phyloP scores from a whole-genome alignment of 1,140 invertebrate genomes.

The Muscidifurax raptorellus region DNA sequence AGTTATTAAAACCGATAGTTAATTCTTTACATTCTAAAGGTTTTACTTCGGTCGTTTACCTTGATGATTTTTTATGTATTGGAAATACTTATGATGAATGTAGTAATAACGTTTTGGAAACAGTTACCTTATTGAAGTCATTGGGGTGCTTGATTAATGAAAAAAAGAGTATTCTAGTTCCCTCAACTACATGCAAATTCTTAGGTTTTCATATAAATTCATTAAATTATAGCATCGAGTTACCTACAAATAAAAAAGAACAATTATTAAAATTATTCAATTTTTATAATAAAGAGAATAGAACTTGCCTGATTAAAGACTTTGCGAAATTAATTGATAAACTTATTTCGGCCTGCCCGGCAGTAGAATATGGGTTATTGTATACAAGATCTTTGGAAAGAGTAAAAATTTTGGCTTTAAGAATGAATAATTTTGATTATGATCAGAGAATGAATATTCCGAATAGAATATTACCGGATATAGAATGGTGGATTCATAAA shows the following conservation, averaged over 20 bases:
- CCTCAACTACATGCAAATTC: not conserved
- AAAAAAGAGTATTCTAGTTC: not conserved
- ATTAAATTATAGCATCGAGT: not conserved
- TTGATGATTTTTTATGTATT: conserved; percentile 47
- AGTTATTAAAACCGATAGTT: conserved; percentile 47
- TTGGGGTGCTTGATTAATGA: conserved; percentile 7
- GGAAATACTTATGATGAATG: not conserved
- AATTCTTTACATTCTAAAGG: conserved; percentile 2
- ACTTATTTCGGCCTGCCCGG: conserved; percentile 2
- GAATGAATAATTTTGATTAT: conserved; percentile 35
- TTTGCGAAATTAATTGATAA: not conserved
- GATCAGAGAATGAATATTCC: conserved; percentile 41
- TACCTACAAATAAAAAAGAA: conserved; percentile 21
- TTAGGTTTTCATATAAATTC: conserved; percentile 5
- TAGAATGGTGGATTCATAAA: conserved; percentile 47
- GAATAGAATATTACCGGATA: conserved; percentile 20
- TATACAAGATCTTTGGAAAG: conserved; percentile 8
- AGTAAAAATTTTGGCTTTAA: conserved; percentile 1
- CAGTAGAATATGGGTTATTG: not conserved
- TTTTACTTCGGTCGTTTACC: conserved; percentile 40
- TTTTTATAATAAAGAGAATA: not conserved
- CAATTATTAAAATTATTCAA: not conserved
- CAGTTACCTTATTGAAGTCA: not conserved
- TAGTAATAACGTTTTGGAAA: not conserved
- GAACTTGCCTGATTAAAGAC: not conserved